A percentile compares a stretch with the other conserved stretches of the same genome.
phyloP scores from a whole-genome alignment of 2,797 vertebrate genomes.

The Acridotheres tristis region DNA sequence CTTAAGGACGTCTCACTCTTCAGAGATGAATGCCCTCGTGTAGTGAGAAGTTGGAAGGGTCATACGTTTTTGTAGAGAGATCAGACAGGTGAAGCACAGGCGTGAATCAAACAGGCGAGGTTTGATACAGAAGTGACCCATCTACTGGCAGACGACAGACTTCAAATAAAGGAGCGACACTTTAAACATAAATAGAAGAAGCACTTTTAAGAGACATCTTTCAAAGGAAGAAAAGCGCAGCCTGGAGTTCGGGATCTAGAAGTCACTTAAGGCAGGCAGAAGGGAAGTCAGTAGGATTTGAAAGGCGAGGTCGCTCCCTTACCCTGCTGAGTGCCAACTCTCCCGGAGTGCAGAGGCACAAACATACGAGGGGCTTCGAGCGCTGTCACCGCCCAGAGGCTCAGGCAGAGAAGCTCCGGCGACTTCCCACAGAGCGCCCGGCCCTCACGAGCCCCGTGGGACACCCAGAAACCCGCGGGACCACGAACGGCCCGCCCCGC shows the following conservation, averaged over 20 bases:
- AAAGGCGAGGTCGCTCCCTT: background rate
- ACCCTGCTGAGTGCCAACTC: background rate
- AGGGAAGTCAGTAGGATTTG: background rate
- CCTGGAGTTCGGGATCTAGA: background rate
- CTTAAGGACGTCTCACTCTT: background rate
- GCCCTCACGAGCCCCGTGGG: background rate
- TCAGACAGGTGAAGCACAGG: background rate
- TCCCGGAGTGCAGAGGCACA: background rate
- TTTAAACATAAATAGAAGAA: background rate
- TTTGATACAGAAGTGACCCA: background rate
- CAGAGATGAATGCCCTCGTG: background rate
- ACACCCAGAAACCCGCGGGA: background rate
- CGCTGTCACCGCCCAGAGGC: accelerated
- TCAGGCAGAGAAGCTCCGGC: background rate
- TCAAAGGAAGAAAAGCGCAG: background rate
- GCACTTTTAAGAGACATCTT: background rate
- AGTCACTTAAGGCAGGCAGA: background rate
- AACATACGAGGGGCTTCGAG: background rate
- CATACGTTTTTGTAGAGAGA: background rate
- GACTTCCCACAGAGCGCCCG: background rate
- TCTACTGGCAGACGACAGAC: background rate
- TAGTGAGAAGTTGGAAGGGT: background rate
- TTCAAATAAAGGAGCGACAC: background rate
- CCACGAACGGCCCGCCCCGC: accelerated
- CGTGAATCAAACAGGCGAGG: background rate